Percentiles rank a stretch among this genome's conserved stretches.
Conservation (phyloP, 1,140 invertebrate genomes). For the Pollicipes pollicipes region DNA sequence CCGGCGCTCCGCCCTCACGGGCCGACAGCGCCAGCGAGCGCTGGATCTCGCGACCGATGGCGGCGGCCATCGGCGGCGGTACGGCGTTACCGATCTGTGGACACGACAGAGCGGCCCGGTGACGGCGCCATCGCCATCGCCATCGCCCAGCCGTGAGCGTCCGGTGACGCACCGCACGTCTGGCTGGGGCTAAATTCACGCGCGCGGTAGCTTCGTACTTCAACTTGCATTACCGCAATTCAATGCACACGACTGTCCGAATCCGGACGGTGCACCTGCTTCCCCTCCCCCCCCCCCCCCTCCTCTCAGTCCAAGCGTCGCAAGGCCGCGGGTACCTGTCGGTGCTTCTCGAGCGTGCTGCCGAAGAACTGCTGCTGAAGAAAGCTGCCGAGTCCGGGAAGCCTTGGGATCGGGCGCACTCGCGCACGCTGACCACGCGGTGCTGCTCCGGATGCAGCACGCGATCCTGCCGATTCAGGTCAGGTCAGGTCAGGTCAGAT, state of each 20-base stretch:
- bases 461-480: constrained; percentile 32
- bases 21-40: constrained; percentile 25
- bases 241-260: too few relatives aligned
- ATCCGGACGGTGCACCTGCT: too few relatives aligned
- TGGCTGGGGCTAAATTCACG: too few relatives aligned
- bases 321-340: constrained; percentile 39
- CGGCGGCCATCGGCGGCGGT: constrained; percentile 56
- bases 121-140: too few relatives aligned
- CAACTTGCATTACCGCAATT: too few relatives aligned
- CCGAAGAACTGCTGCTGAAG: constrained; percentile 64
- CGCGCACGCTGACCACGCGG: constrained; percentile 62
- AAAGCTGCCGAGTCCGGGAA: constrained; percentile 62
- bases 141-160: too few relatives aligned
- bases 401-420: constrained; percentile 71
- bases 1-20: neutral
- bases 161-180: too few relatives aligned
- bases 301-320: too few relatives aligned
- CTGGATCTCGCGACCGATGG: constrained; percentile 52
- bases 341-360: constrained; percentile 53
- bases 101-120: constrained; percentile 8
- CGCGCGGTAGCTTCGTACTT: too few relatives aligned
- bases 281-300: too few relatives aligned
- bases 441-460: constrained; percentile 66
- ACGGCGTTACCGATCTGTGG: constrained; percentile 70
- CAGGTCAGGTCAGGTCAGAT: constrained; percentile 3